phyloP scores from a whole-genome alignment of 1,140 invertebrate genomes.

The Aphelenchoides besseyi region DNA sequence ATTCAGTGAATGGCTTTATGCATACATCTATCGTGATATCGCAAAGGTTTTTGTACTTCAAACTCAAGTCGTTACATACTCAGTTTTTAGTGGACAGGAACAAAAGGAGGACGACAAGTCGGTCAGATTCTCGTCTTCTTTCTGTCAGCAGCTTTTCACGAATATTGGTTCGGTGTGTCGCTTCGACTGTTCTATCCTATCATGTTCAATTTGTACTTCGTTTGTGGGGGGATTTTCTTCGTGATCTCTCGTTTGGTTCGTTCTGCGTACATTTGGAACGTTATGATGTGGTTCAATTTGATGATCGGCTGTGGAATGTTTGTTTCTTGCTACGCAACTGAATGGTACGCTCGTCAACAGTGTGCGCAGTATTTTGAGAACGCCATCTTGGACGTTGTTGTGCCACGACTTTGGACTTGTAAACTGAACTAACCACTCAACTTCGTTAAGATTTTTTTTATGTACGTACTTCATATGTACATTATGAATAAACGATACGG shows the following conservation, averaged over 20 bases:
- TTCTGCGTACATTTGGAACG: constrained; percentile 52
- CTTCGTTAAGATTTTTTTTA: background rate
- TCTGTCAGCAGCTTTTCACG: constrained; percentile 75
- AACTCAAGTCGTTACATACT: constrained; percentile 16
- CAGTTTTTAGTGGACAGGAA: constrained; percentile 51
- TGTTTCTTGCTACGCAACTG: constrained; percentile 51
- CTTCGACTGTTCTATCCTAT: constrained; percentile 83
- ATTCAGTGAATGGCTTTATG: constrained; percentile 88
- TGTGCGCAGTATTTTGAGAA: constrained; percentile 40
- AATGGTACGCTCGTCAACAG: constrained; percentile 59
- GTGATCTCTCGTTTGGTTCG: constrained; percentile 55
- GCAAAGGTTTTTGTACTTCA: constrained; percentile 1
- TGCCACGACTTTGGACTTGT: constrained; percentile 47
- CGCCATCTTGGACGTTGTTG: constrained; percentile 31
- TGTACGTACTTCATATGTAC: background rate
- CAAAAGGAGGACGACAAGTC: constrained; percentile 43
- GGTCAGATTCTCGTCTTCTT: constrained; percentile 68
- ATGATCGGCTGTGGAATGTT: constrained; percentile 62
- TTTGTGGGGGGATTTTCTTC: constrained; percentile 61
- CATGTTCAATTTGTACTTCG: constrained; percentile 68
- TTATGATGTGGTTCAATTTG: constrained; percentile 59
- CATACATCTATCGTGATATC: constrained; percentile 80
- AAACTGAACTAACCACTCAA: background rate
- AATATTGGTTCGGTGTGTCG: constrained; percentile 75
- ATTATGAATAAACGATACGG: background rate